phyloP scores from a whole-genome alignment of 2,113 vertebrate species.

The Hoplias malabaricus region DNA sequence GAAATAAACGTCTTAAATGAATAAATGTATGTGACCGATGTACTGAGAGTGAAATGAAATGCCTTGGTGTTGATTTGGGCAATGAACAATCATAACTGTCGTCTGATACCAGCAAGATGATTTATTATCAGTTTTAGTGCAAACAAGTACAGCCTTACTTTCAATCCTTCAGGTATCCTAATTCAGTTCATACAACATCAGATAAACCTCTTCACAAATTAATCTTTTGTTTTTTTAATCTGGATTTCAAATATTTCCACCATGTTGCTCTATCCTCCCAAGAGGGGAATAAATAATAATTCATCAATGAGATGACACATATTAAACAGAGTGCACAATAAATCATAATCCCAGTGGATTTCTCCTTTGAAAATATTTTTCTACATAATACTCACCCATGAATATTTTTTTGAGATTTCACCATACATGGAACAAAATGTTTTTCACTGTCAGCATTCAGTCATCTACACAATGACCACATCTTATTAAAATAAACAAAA shows the following conservation, averaged over 20 bases:
- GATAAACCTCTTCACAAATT: conserved; percentile 5
- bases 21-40: conserved; percentile 2
- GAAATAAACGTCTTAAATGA: neutral
- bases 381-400: neutral
- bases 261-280: neutral
- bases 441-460: neutral
- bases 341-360: neutral
- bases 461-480: neutral
- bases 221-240: neutral
- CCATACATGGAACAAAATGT: neutral
- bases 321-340: conserved; percentile 1
- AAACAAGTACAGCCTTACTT: conserved; percentile 32
- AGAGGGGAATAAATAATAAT: neutral
- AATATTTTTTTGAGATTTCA: conserved; percentile 5
- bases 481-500: neutral
- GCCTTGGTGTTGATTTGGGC: neutral
- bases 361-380: neutral
- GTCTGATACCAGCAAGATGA: conserved; percentile 27
- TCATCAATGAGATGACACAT: neutral
- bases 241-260: neutral
- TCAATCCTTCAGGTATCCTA: neutral
- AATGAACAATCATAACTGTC: neutral
- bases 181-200: neutral
- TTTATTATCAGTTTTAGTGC: conserved; percentile 35
- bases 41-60: neutral